Evolutionary conservation across 2,113 vertebrate species (phyloP), one percentile per base, ranked within the genome.

Genomic region (Equus quagga): DNA sequence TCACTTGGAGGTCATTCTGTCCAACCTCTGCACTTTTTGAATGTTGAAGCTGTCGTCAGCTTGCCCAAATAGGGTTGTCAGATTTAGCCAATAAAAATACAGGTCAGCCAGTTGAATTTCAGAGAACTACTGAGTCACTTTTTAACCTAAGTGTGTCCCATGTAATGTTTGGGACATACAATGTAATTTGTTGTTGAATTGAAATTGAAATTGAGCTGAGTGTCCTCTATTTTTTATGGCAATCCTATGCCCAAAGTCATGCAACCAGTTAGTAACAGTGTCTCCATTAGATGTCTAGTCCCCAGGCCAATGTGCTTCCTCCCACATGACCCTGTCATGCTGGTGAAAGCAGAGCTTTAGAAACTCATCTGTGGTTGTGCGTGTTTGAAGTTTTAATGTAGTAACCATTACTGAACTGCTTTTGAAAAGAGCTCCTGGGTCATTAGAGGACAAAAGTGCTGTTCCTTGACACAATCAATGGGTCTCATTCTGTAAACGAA

Each of bases 361-460:
- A 92, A 96, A 13, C 70, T 96, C 88, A 33, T 96, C 88, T 24
- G 36, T 86, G 51, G 54, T 85, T 91, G 69, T 0, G 2, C 62
- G 33, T 80, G n/a, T 92, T 79, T 80, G 91, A 95, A 78, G 92
- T 60, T 83, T 94, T 97, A 90, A 87, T 33, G 33, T 49, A 21
- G 54, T 31, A 70, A 28, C 85, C 80, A 69, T 91, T 96, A 97
- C 92, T 36, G 80, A 97, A 87, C 90, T 36, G 51, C 80, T 94
- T 96, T 92, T 86, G 89, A 92, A 87, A 79, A 31, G 51, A 82
- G 75, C 65, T 65, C 56, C 19, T 95, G 89, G 94, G 84, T 98
- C 93, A 95, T 98, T 97, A 97, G 65, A 92, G 64, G 33, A 92
- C 87, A 94, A 10, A 93, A 87, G 91, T 41, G 78, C 95, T 46